Evolutionary conservation across 2,113 vertebrate species (phyloP), one percentile per base, ranked within the genome.

Genomic region (Microtus oregoni): DNA sequence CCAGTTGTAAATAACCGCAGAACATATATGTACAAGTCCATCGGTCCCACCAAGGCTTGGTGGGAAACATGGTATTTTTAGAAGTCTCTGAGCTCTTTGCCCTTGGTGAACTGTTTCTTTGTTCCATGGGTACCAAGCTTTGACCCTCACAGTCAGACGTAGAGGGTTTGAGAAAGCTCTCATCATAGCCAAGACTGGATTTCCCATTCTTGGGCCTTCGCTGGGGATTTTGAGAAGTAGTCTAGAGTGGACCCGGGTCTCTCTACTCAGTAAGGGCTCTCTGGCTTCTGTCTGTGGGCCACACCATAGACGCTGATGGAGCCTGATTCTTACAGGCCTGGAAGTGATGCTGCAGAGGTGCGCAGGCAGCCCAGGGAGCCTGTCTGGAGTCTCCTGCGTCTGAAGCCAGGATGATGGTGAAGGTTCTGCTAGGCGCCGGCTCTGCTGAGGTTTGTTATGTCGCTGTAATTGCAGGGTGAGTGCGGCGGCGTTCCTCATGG

Each of bases 401-500:
- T 68, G 76, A 10, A 65, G 92, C 92, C 47, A 15, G 2, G 0
- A 0, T 1, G 65, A 35, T 0, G 15, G 41, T 1, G 55, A 94
- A 89, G 82, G 94, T 76, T 86, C 17, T 81, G 85, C 87, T 90
- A 5, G 3, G 52, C 70, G 28, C 73, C 68, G 5, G 15, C 2
- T 19, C 86, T 86, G 24, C 77, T 72, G 75, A 82, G 86, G 90
- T 86, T 96, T 97, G 97, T 86, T 90, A 76, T 96, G 96, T 92
- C 97, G 81, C 38, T 92, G 38, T 97, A 96, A 98, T 98, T 97
- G 41, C 52, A 90, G 96, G 96, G 90, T 95, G 85, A 97, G 6
- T 1, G 1, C 41, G 75, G 65, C 90, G 9, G 7, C 1, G 0
- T n/a, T 76, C 89, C 93, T 91, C 79, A 61, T 41, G 67, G 30